Conservation (phyloP, 2,797 vertebrate genomes). For the Girardinus metallicus region DNA sequence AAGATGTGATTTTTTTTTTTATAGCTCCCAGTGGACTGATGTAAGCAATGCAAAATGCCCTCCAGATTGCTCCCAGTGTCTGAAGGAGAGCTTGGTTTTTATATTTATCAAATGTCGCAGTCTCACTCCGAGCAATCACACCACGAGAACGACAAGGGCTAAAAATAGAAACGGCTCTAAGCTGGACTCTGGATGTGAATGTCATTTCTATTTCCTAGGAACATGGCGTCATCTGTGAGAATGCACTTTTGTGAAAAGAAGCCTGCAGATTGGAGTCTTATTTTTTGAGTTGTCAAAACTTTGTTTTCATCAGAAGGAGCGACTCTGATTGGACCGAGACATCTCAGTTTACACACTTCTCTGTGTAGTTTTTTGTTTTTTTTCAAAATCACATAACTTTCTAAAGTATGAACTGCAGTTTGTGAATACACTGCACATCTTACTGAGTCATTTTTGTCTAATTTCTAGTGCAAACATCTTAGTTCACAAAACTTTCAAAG, state of each 20-base stretch:
- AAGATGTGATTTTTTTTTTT: conserved; percentile 18
- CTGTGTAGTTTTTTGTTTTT: background rate
- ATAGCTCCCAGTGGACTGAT: conserved; percentile 20
- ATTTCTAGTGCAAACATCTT: no score
- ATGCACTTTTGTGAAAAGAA: conserved; percentile 41
- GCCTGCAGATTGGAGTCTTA: conserved; percentile 40
- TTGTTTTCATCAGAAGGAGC: background rate
- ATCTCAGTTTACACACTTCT: background rate
- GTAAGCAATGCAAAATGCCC: conserved; percentile 22
- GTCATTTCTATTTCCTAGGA: conserved; percentile 67
- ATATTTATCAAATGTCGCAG: conserved; percentile 60
- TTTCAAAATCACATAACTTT: background rate
- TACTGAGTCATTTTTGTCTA: no score
- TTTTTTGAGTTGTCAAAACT: conserved; percentile 21
- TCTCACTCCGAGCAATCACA: conserved; percentile 51
- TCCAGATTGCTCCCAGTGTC: conserved; percentile 27
- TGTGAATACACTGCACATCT: background rate
- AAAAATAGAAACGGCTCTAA: conserved; percentile 66
- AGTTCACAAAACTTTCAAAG: no score
- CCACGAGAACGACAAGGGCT: conserved; percentile 42
- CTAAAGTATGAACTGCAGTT: background rate
- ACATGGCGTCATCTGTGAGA: conserved; percentile 43
- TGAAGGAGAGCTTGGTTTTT: conserved; percentile 31
- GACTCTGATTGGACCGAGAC: conserved; percentile 8
- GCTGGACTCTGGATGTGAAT: conserved; percentile 59